These are phyloP conservation scores for Leguminivora glycinivorella DNA, from an alignment of 1,140 invertebrate genomes.

Conservation along the genomic window DNA sequence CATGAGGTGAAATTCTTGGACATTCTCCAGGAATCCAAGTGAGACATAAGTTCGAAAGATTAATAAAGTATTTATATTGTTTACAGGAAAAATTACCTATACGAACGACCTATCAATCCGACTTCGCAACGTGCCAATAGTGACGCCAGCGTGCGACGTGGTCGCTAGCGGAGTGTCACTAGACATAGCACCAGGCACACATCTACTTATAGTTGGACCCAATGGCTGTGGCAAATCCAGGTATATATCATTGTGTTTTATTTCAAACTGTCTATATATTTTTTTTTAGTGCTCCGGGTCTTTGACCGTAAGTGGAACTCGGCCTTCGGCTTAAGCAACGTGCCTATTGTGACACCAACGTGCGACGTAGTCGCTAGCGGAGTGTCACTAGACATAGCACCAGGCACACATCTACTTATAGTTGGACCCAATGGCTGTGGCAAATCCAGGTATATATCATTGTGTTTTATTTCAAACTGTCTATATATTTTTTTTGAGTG, in stretches of 20 bases:
- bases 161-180: slow-evolving; percentile 93
- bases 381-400: slow-evolving; percentile 88
- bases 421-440: slow-evolving; percentile 99
- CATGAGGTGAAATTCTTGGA: too few species aligned
- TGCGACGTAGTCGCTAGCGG: slow-evolving; percentile 96
- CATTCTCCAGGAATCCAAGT: too few species aligned
- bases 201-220: slow-evolving; percentile 97
- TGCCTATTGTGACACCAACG: slow-evolving; percentile 98
- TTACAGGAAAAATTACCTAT: slow-evolving; percentile 86
- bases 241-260: slow-evolving; percentile 37
- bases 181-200: slow-evolving; percentile 90
- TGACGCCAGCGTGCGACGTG: slow-evolving; percentile 98
- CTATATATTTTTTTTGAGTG: too few species aligned
- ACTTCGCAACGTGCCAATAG: slow-evolving; percentile 92
- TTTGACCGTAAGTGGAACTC: too few species aligned
- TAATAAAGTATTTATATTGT: not conserved
- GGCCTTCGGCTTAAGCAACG: slow-evolving; percentile 81
- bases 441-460: slow-evolving; percentile 84
- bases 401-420: slow-evolving; percentile 95
- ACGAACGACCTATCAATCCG: slow-evolving; percentile 88
- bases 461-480: too few species aligned
- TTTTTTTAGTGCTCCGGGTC: too few species aligned
- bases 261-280: too few species aligned
- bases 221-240: slow-evolving; percentile 98
- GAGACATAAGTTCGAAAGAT: too few species aligned